Evolutionary conservation across 2,113 vertebrate species (phyloP).

Genomic region (Xiphophorus maculatus): DNA sequence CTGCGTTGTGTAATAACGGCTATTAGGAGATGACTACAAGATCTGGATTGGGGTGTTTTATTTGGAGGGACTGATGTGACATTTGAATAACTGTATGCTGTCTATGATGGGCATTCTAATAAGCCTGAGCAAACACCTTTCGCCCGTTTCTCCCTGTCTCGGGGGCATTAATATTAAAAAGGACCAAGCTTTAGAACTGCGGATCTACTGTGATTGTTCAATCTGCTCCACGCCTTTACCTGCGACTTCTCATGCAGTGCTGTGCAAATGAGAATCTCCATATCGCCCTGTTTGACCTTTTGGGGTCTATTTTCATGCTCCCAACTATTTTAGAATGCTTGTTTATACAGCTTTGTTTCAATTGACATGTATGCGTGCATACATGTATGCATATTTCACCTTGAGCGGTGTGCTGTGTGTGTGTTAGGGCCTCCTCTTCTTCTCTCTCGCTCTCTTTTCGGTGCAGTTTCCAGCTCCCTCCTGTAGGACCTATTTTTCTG

Average conservation of each 20-base stretch:
- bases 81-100: constrained; percentile 75
- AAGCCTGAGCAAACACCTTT: constrained; percentile 72
- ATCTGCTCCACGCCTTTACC: constrained; percentile 52
- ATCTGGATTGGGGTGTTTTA: constrained; percentile 73
- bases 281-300: constrained; percentile 70
- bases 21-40: constrained; percentile 72
- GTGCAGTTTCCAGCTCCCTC: constrained; percentile 78
- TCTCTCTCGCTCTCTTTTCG: constrained; percentile 68
- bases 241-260: constrained; percentile 47
- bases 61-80: constrained; percentile 74
- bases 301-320: constrained; percentile 71
- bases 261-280: constrained; percentile 74
- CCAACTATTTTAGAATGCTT: constrained; percentile 74
- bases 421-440: constrained; percentile 24
- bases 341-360: constrained; percentile 76
- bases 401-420: constrained; percentile 22
- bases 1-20: constrained; percentile 68
- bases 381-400: constrained; percentile 80
- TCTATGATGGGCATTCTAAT: constrained; percentile 76
- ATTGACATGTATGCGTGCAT: constrained; percentile 68
- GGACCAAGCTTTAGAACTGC: constrained; percentile 62
- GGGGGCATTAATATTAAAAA: constrained; percentile 77
- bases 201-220: constrained; percentile 53
- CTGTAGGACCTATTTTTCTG: constrained; percentile 80
- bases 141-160: constrained; percentile 49